These are phyloP conservation scores for Henricia sp. DNA, from an alignment of 53 echinoderm and acorn worm species.

Conservation along the genomic window DNA sequence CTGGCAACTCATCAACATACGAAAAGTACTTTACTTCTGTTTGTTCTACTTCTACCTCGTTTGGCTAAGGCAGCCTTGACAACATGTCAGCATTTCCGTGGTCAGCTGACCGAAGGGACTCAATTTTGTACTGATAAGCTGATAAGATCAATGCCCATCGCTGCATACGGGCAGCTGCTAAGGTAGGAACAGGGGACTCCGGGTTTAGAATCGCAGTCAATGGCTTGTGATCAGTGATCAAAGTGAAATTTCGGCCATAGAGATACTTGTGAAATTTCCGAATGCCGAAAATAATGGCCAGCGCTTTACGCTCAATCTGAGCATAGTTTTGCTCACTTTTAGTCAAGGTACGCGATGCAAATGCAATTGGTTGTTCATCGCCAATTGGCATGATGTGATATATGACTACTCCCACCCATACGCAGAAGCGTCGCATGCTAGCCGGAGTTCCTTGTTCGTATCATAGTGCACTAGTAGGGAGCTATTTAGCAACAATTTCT, in stretches of 20 bases:
- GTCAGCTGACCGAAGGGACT: not conserved
- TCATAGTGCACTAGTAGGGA: slow-evolving; percentile 70
- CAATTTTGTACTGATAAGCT: slow-evolving; percentile 12
- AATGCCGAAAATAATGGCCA: slow-evolving; percentile 60
- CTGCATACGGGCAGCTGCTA: slow-evolving; percentile 9
- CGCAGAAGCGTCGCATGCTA: too few relatives aligned
- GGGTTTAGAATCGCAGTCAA: slow-evolving; percentile 13
- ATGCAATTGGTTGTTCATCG: slow-evolving; percentile 58
- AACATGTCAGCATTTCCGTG: slow-evolving; percentile 33
- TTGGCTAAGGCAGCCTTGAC: slow-evolving; percentile 13
- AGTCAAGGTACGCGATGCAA: slow-evolving; percentile 63
- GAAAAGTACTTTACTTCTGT: not conserved
- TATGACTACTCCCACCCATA: slow-evolving; percentile 12
- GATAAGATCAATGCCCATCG: slow-evolving; percentile 8
- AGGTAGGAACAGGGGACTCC: not conserved
- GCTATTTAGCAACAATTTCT: slow-evolving; percentile 45
- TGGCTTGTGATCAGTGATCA: slow-evolving; percentile 40
- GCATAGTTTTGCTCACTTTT: slow-evolving; percentile 65
- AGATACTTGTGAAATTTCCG: slow-evolving; percentile 69
- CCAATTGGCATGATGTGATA: slow-evolving; percentile 66
- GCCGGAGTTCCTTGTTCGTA: too few relatives aligned
- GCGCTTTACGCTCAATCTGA: slow-evolving; percentile 68
- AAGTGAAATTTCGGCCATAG: slow-evolving; percentile 46
- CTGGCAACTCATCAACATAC: slow-evolving; percentile 44
- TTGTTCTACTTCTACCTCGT: not conserved